Percentiles rank a stretch among this genome's conserved stretches.
These are phyloP conservation scores for Microcebus jonahi DNA, from an alignment of 2,113 vertebrate genomes.

Conservation along the genomic window DNA sequence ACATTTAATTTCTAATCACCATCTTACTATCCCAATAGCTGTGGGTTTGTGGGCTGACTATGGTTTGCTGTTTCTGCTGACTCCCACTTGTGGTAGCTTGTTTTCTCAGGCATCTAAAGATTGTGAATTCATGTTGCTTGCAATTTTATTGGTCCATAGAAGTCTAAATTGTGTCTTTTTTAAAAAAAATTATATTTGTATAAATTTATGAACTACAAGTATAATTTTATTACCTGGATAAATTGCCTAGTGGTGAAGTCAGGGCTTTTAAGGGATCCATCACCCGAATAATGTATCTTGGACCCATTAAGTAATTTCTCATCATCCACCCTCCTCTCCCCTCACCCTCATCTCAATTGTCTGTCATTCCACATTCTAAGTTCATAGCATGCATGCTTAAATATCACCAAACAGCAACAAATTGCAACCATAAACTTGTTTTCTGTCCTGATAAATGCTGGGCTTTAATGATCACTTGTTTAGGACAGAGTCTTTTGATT, in stretches of 20 bases:
- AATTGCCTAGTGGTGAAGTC: too few species aligned
- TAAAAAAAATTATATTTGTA: too few species aligned
- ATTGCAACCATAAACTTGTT: neutral
- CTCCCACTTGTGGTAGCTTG: neutral
- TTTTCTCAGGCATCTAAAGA: neutral
- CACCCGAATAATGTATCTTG: too few species aligned
- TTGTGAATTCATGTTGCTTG: neutral
- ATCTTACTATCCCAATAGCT: neutral
- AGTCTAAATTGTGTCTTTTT: neutral
- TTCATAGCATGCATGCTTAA: neutral
- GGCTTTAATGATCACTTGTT: neutral
- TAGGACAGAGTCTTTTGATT: neutral
- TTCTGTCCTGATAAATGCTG: neutral
- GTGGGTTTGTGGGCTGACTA: neutral
- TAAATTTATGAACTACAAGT: too few species aligned
- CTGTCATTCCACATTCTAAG: too few species aligned
- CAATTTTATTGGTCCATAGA: conserved; percentile 13
- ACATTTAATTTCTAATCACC: neutral
- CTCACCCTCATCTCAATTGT: too few species aligned
- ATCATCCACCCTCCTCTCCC: too few species aligned
- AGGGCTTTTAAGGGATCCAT: too few species aligned
- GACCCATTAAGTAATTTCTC: too few species aligned
- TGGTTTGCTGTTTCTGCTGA: neutral
- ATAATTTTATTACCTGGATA: too few species aligned
- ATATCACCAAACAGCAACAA: neutral